Conservation (phyloP, 2,888 invertebrate genomes). For the Rotaria macrura region DNA sequence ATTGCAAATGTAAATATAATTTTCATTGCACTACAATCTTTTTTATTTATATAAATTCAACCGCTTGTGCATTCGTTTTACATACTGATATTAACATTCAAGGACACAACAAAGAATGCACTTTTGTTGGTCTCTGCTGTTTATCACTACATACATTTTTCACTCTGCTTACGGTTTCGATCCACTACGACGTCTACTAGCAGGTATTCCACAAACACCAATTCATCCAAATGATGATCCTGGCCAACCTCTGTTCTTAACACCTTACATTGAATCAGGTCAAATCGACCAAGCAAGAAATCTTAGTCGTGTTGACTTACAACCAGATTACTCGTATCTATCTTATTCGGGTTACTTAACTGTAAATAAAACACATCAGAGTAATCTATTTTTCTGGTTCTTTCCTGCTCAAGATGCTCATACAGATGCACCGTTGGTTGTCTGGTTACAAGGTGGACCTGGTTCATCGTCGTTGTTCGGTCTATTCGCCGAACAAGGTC, state of each 20-base stretch:
- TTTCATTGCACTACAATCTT: not conserved
- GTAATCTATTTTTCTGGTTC: slow-evolving; percentile 83
- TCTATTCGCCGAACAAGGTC: slow-evolving; percentile 66
- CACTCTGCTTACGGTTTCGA: not conserved
- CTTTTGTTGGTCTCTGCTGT: not conserved
- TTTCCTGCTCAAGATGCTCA: slow-evolving; percentile 61
- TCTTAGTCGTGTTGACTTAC: not conserved
- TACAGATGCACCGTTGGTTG: slow-evolving; percentile 43
- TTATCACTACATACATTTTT: not conserved
- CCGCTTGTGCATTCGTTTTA: not conserved
- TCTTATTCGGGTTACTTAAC: slow-evolving; percentile 67
- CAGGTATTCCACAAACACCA: not conserved
- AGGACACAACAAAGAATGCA: not conserved
- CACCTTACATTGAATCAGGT: slow-evolving; percentile 63
- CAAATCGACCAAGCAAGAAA: slow-evolving; percentile 55
- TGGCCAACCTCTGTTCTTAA: slow-evolving; percentile 64
- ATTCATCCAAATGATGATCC: slow-evolving; percentile 39
- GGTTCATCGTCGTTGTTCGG: slow-evolving; percentile 50
- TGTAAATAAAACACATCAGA: slow-evolving; percentile 64
- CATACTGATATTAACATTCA: not conserved
- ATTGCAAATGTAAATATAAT: not conserved
- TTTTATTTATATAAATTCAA: not conserved
- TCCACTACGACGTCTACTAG: not conserved
- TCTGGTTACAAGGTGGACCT: slow-evolving; percentile 52
- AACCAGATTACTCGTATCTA: not conserved